Evolutionary conservation across 2,888 invertebrate species (phyloP), one percentile per base, ranked within the genome.

Genomic region (Oxyscelio sp.): DNA sequence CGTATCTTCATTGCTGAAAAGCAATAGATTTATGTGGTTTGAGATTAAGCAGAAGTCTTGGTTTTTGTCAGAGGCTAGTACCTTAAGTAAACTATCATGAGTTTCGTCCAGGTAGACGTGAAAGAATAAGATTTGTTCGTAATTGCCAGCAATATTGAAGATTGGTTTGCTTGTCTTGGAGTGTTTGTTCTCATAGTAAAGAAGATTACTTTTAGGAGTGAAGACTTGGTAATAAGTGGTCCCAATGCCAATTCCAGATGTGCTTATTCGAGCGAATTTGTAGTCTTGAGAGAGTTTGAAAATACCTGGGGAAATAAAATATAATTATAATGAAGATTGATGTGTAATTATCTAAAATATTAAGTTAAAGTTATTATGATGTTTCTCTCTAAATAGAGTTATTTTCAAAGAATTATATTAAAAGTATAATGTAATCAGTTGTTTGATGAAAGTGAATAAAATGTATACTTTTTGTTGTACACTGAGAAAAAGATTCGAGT

Each of bases 161-260:
- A 93, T 52, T 22, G 84, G 43, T 48, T 85, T 88, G 15, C 61
- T 73, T 3, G 24, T 81, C 75, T 91, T 91, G 0, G 56, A 21
- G 3, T 77, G 83, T 79, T 93, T 93, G 66, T 93, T 87, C 43
- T 89, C 86, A 6, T 90, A 87, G 4, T 86, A 81, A 0, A 94
- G 71, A 17, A 82, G 86, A 15, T 84, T 80, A 22, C 89, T 79
- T 15, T 74, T 83, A 0, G 86, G 63, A 2, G 21, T 70, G 2
- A 93, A 63, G 4, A 92, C 90, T 31, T 92, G 87, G 43, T 86
- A 90, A 77, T 89, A 92, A 1, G 85, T 65, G 0, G 87, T 80
- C 1, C 91, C 92, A 19, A 93, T 80, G 19, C 87, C 91, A 22
- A 93, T 86, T 0, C 90, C 94, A 4, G 75, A 81, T 19, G 83